Conservation (phyloP, 2,888 invertebrate genomes). For the Sarcophaga rosellei region DNA sequence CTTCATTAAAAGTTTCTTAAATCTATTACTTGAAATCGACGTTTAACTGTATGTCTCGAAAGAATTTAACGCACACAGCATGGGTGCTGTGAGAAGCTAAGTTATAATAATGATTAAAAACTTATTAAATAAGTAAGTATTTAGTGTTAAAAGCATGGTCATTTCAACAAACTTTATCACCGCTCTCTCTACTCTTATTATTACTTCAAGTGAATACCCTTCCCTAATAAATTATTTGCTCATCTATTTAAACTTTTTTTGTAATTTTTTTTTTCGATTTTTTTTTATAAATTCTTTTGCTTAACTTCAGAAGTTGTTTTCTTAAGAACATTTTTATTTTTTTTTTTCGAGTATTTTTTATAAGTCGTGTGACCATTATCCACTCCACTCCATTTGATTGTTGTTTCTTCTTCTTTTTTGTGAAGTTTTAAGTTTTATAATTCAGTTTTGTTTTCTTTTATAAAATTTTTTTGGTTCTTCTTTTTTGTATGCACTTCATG, state of each 20-base stretch:
- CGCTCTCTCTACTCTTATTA: no score
- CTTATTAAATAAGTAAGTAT: no score
- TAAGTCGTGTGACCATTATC: conserved; percentile 24
- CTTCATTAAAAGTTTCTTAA: no score
- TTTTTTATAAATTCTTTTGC: not conserved
- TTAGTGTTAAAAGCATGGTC: not conserved
- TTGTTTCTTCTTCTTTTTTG: not conserved
- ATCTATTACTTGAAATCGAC: no score
- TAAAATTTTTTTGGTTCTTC: not conserved
- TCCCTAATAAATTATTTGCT: not conserved
- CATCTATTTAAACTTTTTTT: not conserved
- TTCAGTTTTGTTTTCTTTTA: not conserved
- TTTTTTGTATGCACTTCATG: conserved; percentile 33
- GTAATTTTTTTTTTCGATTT: not conserved
- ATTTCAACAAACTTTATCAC: no score
- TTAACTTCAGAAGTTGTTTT: conserved; percentile 38
- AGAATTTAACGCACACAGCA: no score
- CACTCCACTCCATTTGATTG: not conserved
- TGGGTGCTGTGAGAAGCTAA: no score
- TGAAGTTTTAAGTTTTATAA: not conserved
- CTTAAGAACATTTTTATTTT: conserved; percentile 4
- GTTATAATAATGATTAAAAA: no score
- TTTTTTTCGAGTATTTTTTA: conserved; percentile 1
- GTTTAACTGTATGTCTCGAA: no score
- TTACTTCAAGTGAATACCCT: not conserved